Evolutionary conservation across 2,888 invertebrate genomes (phyloP).

Genomic region (Clistopyga incitator): DNA sequence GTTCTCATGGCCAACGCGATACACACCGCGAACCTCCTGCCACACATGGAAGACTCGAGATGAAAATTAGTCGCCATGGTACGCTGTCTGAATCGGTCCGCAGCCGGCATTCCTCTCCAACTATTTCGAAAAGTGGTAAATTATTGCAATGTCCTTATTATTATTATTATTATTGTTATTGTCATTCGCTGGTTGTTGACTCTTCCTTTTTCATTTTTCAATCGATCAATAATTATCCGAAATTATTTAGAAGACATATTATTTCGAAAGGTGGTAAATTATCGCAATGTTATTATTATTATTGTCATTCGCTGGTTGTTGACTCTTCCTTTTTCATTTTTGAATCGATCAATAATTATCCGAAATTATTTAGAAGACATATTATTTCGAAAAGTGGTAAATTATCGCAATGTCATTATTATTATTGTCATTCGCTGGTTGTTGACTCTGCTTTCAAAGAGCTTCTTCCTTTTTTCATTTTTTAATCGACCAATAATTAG

Average conservation of each 20-base stretch:
- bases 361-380: no score
- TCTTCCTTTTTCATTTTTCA: no score
- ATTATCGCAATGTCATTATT: background rate
- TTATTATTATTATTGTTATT: background rate
- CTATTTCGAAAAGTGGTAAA: slow-evolving; percentile 32
- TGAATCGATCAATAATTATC: no score
- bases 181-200: slow-evolving; percentile 3
- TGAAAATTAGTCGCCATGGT: slow-evolving; percentile 45
- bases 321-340: no score
- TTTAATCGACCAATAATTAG: no score
- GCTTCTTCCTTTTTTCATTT: no score
- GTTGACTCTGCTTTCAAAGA: background rate
- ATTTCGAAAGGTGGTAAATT: slow-evolving; percentile 16
- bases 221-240: no score
- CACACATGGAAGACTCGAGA: slow-evolving; percentile 23
- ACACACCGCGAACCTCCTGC: slow-evolving; percentile 2
- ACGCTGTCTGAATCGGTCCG: background rate
- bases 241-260: no score
- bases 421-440: background rate
- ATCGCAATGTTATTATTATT: background rate
- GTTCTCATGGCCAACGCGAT: slow-evolving; percentile 57
- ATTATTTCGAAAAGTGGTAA: slow-evolving; percentile 26
- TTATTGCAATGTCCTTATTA: background rate
- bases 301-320: slow-evolving; percentile 2
- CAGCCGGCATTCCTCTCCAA: slow-evolving; percentile 29